Base-by-base conservation (phyloP, 2,113 vertebrate genomes). In the Perca fluviatilis region DNA sequence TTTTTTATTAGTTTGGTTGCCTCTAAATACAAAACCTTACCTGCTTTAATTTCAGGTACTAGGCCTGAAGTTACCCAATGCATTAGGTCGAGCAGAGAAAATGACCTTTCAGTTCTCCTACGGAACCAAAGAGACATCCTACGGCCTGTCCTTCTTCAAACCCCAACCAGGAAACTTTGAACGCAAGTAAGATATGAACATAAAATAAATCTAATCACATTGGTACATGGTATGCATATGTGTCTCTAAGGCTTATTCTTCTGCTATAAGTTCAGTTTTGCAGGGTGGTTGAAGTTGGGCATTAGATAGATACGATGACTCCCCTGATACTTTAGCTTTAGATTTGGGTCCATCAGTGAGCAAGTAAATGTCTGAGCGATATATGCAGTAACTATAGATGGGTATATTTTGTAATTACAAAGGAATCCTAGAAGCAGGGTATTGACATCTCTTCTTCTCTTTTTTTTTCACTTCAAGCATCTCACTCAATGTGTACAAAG, bases 31-130 rank as follows among this genome's bases (percentile, higher is more conserved):
- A 58, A 1, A 54, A n/a, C 11, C 27, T 60, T 13, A 11, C 1
- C 43, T 0, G 0, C n/a, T 85, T 56, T 21, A 1, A 61, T 85
- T 83, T 49, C 77, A 99, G 98, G 98, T 98, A 0, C 96, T 99
- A 7, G 98, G 98, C 33, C 88, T 99, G 25, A 99, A 99, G 85
- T 93, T 99, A 49, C 98, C 98, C 0, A 99, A 99, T 73, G 90
- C 96, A 21, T 89, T 99, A 1, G 98, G 98, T 40, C 97, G 97
- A 5, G 98, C 98, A 30, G 98, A 99, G 86, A 99, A 99, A 86
- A 91, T 99, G 74, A 98, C 96, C 30, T 98, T 99, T 87, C 98
- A 99, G 94, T 99, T 98, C 89, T 99, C 98, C 36, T 99, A 99
- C 0, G 98, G 98, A 65, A 99, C 98, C 53, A 99, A 99, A 91